Base-by-base conservation (phyloP, 2,113 vertebrate genomes). In the Calidris pygmaea region DNA sequence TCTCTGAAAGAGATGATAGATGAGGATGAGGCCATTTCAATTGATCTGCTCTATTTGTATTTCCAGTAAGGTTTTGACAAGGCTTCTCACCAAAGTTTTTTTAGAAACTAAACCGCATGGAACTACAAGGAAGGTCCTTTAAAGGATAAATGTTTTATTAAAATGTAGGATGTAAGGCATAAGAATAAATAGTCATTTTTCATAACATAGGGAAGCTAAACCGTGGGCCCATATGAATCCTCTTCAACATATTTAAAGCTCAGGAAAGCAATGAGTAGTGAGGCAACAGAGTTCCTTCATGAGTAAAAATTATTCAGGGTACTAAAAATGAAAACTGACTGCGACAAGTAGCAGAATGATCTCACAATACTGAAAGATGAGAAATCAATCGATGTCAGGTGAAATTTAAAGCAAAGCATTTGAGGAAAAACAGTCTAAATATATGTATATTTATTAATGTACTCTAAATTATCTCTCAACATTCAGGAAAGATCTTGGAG, bases 41-140 rank as follows among this genome's bases (percentile, higher is more conserved):
- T 71, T 86, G 92, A 94, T 96, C 59, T 87, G 50, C 77, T 50
- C 32, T 58, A 41, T 50, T 20, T 83, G 59, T 41, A 80, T 84
- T 96, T 86, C 71, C 79, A 90, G 32, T 83, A 53, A 70, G 24
- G 8, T 77, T 93, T 92, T 90, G 67, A 93, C 59, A 92, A 29
- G 39, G 1, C 47, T 86, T 73, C 45, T 80, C 45, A 80, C 1
- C 2, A 84, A 86, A 80, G 24, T 20, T 4, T 88, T 62, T n/a
- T n/a, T 76, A 88, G 90, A 81, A 79, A 60, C 53, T 73, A 58
- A 93, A 53, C 17, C 17, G 2, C 9, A 53, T 53, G 27, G 21
- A 76, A 53, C 34, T 39, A 80, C 26, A 76, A 85, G 53, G 19
- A 85, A 93, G 14, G 35, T 34, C 14, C 24, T 83, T 79, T 37